Evolutionary conservation across 2,888 invertebrate genomes (phyloP).

Genomic region (Gordius sp.): DNA sequence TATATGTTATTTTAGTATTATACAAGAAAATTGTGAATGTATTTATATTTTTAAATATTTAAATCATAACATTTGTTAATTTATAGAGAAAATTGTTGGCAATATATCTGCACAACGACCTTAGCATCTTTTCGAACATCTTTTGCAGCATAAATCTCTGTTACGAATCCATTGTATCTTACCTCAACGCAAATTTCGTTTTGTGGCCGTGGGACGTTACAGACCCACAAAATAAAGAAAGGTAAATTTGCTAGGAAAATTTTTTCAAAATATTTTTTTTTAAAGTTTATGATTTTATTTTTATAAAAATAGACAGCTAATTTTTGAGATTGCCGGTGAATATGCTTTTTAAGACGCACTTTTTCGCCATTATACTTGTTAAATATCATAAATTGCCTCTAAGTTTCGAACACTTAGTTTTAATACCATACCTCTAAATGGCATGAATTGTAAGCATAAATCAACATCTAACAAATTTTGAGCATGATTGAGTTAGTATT

Average conservation of each 20-base stretch:
- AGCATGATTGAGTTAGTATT: no score
- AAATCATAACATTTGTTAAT: background rate
- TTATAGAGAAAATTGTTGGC: constrained; percentile 60
- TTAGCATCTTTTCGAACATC: constrained; percentile 72
- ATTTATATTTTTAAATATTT: background rate
- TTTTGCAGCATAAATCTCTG: constrained; percentile 82
- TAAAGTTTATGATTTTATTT: background rate
- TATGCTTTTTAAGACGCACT: no score
- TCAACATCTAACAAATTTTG: no score
- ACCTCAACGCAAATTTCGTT: constrained; percentile 60
- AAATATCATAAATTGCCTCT: background rate
- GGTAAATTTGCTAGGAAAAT: constrained; percentile 28
- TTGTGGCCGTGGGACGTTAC: constrained; percentile 94
- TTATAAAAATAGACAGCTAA: background rate
- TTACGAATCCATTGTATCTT: constrained; percentile 62
- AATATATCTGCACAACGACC: constrained; percentile 81
- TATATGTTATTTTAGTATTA: no score
- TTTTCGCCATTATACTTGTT: background rate
- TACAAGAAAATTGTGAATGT: no score
- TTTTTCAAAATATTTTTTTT: constrained; percentile 17
- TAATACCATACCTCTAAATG: no score
- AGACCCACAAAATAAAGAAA: constrained; percentile 51
- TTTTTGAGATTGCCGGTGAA: background rate
- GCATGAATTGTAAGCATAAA: no score
- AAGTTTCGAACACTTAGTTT: no score